Conservation (phyloP, 2,113 vertebrate genomes). For the Craseonycteris thonglongyai region DNA sequence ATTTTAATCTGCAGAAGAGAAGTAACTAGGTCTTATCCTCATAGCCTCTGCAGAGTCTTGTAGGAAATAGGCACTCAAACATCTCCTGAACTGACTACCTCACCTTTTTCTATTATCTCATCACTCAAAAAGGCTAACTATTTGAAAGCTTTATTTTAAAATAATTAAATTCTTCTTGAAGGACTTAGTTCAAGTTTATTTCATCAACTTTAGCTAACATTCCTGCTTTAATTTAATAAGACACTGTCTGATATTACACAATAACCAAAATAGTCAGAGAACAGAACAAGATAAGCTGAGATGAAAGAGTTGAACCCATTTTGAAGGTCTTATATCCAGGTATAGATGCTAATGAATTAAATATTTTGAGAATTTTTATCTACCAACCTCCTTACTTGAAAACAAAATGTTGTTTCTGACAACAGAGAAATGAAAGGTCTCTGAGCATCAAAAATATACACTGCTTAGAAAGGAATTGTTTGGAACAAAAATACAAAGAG, state of each 20-base stretch:
- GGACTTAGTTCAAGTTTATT: neutral
- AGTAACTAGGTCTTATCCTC: neutral
- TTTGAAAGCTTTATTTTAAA: slow-evolving; percentile 35
- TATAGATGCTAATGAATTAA: neutral
- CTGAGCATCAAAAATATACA: neutral
- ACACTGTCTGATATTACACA: neutral
- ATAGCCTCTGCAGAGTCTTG: neutral
- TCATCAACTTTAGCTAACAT: neutral
- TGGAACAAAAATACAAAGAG: neutral
- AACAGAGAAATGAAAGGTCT: neutral
- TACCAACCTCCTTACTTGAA: neutral
- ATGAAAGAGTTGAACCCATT: neutral
- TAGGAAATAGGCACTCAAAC: neutral
- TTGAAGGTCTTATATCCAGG: neutral
- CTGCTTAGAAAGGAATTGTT: neutral
- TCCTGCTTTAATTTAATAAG: neutral
- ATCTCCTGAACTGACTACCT: neutral
- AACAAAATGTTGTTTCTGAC: slow-evolving; percentile 18
- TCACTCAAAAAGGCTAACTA: slow-evolving; percentile 23
- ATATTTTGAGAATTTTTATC: neutral
- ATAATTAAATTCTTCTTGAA: slow-evolving; percentile 7
- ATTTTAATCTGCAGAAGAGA: slow-evolving; percentile 8
- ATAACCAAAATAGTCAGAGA: neutral
- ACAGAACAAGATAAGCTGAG: neutral
- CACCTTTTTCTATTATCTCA: slow-evolving; percentile 16